Conservation (phyloP, 1,140 invertebrate genomes). For the Acromyrmex echinatior region DNA sequence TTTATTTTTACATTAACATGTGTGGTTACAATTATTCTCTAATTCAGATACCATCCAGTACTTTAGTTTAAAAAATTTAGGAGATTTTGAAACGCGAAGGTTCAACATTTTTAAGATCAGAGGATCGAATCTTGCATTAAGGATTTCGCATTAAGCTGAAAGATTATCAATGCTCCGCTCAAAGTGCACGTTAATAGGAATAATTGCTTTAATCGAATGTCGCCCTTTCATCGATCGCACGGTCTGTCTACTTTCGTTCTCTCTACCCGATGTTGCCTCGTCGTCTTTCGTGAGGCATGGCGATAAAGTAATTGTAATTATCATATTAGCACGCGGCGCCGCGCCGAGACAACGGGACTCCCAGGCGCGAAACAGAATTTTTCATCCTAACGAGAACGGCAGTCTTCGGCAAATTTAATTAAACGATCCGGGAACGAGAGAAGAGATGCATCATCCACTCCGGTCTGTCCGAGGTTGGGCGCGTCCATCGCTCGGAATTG, state of each 20-base stretch:
- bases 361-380: conserved; percentile 65
- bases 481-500: conserved; percentile 68
- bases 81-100: too few relatives aligned
- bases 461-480: background rate
- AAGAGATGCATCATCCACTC: conserved; percentile 59
- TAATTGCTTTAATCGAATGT: conserved; percentile 71
- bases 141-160: background rate
- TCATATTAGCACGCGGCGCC: conserved; percentile 64
- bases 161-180: conserved; percentile 4
- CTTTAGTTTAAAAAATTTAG: background rate
- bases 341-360: conserved; percentile 21
- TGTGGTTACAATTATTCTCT: background rate
- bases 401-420: conserved; percentile 76
- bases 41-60: background rate
- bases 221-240: conserved; percentile 37
- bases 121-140: background rate
- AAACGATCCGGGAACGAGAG: conserved; percentile 65
- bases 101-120: background rate
- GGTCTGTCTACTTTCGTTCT: conserved; percentile 11
- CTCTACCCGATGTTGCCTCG: background rate
- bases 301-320: conserved; percentile 77
- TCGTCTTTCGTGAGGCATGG: conserved; percentile 12
- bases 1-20: background rate
- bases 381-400: conserved; percentile 72
- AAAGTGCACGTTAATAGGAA: conserved; percentile 45